phyloP scores from a whole-genome alignment of 2,888 invertebrate genomes.

The Galerucella pusilla region DNA sequence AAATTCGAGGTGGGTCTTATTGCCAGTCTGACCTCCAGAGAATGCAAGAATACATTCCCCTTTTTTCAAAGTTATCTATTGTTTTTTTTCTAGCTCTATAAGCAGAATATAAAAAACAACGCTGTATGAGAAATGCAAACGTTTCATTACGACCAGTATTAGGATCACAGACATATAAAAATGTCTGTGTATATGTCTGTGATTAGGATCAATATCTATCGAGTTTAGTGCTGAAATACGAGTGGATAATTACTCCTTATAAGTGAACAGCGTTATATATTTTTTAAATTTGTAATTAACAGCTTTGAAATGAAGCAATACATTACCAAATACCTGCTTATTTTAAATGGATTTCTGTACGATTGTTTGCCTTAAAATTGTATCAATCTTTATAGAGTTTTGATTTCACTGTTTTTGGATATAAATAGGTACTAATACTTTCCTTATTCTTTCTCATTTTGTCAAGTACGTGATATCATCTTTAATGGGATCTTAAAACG shows the following conservation, averaged over 20 bases:
- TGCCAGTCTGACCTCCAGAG: no score
- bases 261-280: neutral
- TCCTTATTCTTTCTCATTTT: neutral
- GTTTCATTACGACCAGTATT: neutral
- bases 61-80: no score
- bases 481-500: neutral
- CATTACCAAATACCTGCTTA: neutral
- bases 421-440: neutral
- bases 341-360: neutral
- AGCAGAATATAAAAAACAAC: no score
- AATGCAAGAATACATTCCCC: no score
- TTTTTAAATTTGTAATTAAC: neutral
- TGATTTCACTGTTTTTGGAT: neutral
- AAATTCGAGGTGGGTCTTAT: no score
- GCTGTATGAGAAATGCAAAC: neutral
- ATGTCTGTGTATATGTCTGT: no score
- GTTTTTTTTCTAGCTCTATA: no score
- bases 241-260: neutral
- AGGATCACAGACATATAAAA: no score
- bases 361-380: neutral
- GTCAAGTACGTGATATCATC: conserved; percentile 1
- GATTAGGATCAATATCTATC: no score
- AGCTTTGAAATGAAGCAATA: neutral
- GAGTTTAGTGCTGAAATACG: neutral
- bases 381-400: neutral